phyloP scores from a whole-genome alignment of 2,888 invertebrate genomes.

The Omphaloscelis lunosa region DNA sequence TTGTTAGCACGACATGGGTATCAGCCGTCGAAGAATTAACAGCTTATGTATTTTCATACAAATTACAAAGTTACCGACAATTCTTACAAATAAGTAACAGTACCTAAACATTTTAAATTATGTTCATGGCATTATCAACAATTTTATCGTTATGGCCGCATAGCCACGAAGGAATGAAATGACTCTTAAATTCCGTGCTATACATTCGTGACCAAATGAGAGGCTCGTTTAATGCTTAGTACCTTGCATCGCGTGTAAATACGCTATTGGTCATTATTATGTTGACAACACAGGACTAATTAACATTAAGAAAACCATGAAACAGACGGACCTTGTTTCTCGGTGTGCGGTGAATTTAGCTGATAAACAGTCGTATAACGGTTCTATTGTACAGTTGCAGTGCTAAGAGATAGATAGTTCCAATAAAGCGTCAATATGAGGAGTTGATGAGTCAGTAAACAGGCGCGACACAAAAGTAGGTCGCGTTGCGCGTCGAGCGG shows the following conservation, averaged over 20 bases:
- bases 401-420: conserved; percentile 19
- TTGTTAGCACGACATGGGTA: neutral
- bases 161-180: conserved; percentile 40
- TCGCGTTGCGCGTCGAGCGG: too few species aligned
- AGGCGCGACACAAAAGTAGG: too few species aligned
- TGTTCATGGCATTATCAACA: conserved; percentile 52
- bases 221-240: conserved; percentile 48
- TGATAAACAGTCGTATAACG: conserved; percentile 59
- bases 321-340: conserved; percentile 54
- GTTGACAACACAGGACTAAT: conserved; percentile 61
- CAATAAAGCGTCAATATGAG: conserved; percentile 32
- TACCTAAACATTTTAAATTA: conserved; percentile 45
- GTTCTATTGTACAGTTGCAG: conserved; percentile 44
- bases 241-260: conserved; percentile 60
- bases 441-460: conserved; percentile 22
- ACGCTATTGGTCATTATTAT: conserved; percentile 56
- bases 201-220: conserved; percentile 55
- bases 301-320: conserved; percentile 52
- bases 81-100: conserved; percentile 20
- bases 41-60: conserved; percentile 2
- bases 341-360: conserved; percentile 43
- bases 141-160: conserved; percentile 51
- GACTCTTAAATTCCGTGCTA: conserved; percentile 47
- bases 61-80: neutral
- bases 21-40: neutral